Conservation (phyloP, 2,888 invertebrate genomes). For the Protophormia terraenovae region DNA sequence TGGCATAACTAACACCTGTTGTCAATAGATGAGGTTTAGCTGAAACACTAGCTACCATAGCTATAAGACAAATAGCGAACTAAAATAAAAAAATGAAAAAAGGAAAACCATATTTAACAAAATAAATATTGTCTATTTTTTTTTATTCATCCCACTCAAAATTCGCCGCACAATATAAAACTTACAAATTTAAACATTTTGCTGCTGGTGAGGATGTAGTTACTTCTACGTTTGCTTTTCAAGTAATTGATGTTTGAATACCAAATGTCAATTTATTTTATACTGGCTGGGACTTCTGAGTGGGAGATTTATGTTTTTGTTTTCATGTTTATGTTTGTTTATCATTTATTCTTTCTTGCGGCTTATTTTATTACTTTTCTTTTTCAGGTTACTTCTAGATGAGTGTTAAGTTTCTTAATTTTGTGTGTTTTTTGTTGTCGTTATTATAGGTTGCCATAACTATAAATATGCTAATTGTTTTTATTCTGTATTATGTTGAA, state of each 20-base stretch:
- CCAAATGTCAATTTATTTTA: slow-evolving; percentile 38
- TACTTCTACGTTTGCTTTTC: not conserved
- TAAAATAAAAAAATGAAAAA: slow-evolving; percentile 20
- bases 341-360: not conserved
- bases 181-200: slow-evolving; percentile 65
- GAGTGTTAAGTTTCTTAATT: not conserved
- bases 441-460: slow-evolving; percentile 7
- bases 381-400: not conserved
- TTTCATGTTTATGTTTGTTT: not conserved
- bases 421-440: not conserved
- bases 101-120: not conserved
- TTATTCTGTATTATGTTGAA: not conserved
- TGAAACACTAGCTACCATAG: slow-evolving; percentile 36
- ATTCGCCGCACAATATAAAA: not conserved
- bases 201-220: slow-evolving; percentile 27
- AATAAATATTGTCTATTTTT: not conserved
- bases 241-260: slow-evolving; percentile 17
- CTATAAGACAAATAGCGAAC: slow-evolving; percentile 59
- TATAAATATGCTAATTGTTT: not conserved
- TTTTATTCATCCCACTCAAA: not conserved
- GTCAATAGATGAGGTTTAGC: slow-evolving; percentile 63
- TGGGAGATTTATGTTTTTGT: not conserved
- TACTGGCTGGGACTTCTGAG: not conserved
- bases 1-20: slow-evolving; percentile 44
- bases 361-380: not conserved